phyloP scores from a whole-genome alignment of 2,797 vertebrate genomes.

The Helarctos malayanus region DNA sequence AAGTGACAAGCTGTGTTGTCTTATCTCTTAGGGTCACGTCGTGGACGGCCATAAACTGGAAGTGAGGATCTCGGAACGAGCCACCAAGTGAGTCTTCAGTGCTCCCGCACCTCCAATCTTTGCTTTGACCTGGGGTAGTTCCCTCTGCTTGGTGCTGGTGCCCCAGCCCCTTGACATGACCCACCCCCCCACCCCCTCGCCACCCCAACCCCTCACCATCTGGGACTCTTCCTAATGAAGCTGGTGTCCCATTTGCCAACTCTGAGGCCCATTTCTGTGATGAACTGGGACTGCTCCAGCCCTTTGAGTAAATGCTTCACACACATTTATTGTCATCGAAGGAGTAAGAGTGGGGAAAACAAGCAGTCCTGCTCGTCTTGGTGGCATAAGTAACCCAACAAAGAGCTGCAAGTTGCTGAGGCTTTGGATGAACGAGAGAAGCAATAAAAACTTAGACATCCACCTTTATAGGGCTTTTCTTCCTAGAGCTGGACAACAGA shows the following conservation, averaged over 20 bases:
- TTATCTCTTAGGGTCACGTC: slow-evolving; percentile 90
- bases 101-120: neutral
- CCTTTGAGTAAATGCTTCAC: neutral
- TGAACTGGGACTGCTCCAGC: accelerated
- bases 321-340: accelerated
- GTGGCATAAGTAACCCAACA: neutral
- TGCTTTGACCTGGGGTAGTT: accelerated
- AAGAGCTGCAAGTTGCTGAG: accelerated
- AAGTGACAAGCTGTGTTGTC: neutral
- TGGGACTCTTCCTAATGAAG: neutral
- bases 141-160: neutral
- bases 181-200: neutral
- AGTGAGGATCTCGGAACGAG: slow-evolving; percentile 96
- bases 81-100: slow-evolving; percentile 90
- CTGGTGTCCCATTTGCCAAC: accelerated
- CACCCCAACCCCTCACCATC: accelerated
- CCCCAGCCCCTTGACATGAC: accelerated
- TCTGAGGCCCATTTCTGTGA: accelerated
- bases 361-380: accelerated
- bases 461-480: accelerated
- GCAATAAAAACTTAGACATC: accelerated
- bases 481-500: neutral
- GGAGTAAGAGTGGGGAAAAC: neutral
- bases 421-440: accelerated
- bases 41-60: slow-evolving; percentile 96